Percentiles rank a stretch among this genome's conserved stretches.
Conservation (phyloP, 2,888 invertebrate genomes). For the Biston betularia region DNA sequence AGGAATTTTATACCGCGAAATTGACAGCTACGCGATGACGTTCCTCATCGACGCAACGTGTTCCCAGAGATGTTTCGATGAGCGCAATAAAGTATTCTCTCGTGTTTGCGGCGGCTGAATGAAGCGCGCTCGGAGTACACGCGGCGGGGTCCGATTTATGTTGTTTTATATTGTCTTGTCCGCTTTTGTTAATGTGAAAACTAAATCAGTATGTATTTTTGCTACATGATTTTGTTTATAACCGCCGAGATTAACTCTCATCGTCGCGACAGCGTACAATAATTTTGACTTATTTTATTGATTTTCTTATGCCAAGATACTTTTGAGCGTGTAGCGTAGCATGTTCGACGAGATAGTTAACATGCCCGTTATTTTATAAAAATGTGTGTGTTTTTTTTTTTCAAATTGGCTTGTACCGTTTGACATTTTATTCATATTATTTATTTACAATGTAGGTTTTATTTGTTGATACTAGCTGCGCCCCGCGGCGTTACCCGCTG, state of each 20-base stretch:
- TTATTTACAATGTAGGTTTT: no score
- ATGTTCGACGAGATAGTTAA: background rate
- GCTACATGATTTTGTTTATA: constrained; percentile 52
- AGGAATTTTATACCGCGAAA: constrained; percentile 82
- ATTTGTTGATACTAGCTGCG: no score
- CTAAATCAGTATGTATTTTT: constrained; percentile 71
- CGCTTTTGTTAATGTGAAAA: constrained; percentile 81
- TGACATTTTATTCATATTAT: background rate
- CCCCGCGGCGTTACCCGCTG: no score
- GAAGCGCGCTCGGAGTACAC: constrained; percentile 62
- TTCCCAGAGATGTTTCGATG: constrained; percentile 68
- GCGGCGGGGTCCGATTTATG: constrained; percentile 79
- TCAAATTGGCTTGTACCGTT: background rate
- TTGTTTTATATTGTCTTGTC: constrained; percentile 77
- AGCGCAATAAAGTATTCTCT: constrained; percentile 74
- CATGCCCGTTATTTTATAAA: background rate
- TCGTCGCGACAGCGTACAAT: constrained; percentile 23
- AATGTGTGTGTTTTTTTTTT: background rate
- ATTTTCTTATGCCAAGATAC: constrained; percentile 10
- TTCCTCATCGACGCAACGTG: constrained; percentile 72
- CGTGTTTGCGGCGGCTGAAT: constrained; percentile 64
- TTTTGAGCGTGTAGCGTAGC: background rate
- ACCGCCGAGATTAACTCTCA: constrained; percentile 35
- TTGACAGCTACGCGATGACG: constrained; percentile 76
- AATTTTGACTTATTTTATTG: constrained; percentile 24